Base-by-base conservation (phyloP, 2,113 vertebrate genomes). In the Nothobranchius kuhntae region DNA sequence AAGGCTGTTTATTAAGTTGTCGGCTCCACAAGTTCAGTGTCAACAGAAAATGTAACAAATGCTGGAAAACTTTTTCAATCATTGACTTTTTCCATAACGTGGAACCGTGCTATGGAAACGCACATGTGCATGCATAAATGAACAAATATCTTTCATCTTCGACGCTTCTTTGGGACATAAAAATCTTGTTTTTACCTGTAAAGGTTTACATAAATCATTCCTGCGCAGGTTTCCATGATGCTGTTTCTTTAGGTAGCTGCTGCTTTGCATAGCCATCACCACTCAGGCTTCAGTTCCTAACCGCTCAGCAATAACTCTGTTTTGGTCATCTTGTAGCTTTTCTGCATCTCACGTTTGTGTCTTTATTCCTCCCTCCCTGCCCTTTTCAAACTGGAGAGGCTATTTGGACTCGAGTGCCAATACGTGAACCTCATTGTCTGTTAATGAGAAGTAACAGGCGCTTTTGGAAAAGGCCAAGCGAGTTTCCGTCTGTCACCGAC, bases 341-440 rank as follows among this genome's bases (percentile, higher is more conserved):
- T 67, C 53, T 53, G 13, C 68, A 36, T 26, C 65, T 44, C 59
- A 54, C 53, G 13, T 24, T 62, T 13, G 40, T 71, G 35, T 42
- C 64, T 59, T 55, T 74, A 55, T 76, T 65, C 71, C 53, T 47
- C 73, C 40, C 14, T 52, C 66, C 40, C 44, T 89, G 84, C 78
- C 89, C 87, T 90, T 91, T 86, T 90, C 86, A 90, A 73, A 80
- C 66, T 24, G 14, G 63, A 92, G 90, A 86, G 75, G 80, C 91
- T 83, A 87, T 91, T 66, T 63, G 53, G 65, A 71, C 72, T 84
- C 40, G 70, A 89, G 83, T 81, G 86, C 81, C 85, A 87, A 90
- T 92, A 87, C 90, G 91, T 87, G 75, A 83, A 80, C 70, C 88
- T 90, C 63, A 76, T 91, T 90, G 86, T 77, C 78, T 92, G 90